phyloP scores from a whole-genome alignment of 2,797 vertebrate genomes.

The Chiloscyllium punctatum region DNA sequence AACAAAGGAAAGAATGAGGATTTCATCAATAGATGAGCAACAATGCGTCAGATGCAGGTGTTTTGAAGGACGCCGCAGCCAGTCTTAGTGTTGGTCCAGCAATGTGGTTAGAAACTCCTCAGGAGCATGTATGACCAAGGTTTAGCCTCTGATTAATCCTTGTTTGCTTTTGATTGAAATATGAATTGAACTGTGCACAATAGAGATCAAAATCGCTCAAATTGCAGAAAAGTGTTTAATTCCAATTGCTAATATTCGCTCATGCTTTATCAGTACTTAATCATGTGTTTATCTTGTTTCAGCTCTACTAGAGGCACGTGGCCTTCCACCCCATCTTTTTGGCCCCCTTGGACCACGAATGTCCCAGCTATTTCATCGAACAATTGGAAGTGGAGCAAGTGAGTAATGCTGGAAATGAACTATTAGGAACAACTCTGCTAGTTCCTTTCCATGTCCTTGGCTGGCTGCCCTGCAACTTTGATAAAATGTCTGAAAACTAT shows the following conservation, averaged over 20 bases:
- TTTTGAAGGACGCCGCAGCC: too few relatives aligned
- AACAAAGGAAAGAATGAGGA: too few relatives aligned
- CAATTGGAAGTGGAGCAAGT: slow-evolving; percentile 99
- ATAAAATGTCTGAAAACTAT: neutral
- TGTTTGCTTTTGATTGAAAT: neutral
- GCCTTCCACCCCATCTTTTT: slow-evolving; percentile 97
- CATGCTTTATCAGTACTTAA: neutral
- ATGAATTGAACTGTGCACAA: neutral
- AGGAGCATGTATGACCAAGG: too few relatives aligned
- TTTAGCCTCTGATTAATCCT: neutral
- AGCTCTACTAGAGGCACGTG: slow-evolving; percentile 95
- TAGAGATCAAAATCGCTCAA: neutral
- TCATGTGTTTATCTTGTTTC: slow-evolving; percentile 40
- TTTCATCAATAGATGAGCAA: too few relatives aligned
- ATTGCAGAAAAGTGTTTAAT: neutral
- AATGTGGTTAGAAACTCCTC: too few relatives aligned
- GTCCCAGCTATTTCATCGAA: slow-evolving; percentile 98
- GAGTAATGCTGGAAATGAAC: slow-evolving; percentile 51
- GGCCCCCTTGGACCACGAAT: slow-evolving; percentile 95
- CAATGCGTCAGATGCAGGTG: too few relatives aligned
- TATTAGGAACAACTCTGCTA: neutral
- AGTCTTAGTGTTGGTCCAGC: too few relatives aligned
- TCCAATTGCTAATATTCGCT: neutral
- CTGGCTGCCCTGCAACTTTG: neutral
- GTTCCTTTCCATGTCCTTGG: neutral